phyloP scores from a whole-genome alignment of 2,113 vertebrate genomes.

The Triplophysa dalaica region DNA sequence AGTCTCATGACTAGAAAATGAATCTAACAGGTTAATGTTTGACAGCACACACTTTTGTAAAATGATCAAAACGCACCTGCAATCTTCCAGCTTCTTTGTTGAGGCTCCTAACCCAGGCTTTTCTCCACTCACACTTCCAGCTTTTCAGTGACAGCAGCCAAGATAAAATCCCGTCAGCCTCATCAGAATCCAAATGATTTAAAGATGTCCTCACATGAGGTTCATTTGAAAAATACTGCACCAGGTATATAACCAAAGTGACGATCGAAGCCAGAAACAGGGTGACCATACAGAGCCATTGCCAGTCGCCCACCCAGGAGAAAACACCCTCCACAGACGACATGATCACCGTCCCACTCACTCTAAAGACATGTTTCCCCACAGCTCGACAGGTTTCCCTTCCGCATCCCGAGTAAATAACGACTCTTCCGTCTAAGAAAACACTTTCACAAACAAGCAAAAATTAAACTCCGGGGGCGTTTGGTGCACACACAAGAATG shows the following conservation, averaged over 20 bases:
- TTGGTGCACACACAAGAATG: background rate
- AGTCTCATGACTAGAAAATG: background rate
- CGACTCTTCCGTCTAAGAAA: background rate
- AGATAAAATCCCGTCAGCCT: constrained; percentile 77
- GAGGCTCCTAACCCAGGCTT: constrained; percentile 83
- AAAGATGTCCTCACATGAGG: constrained; percentile 19
- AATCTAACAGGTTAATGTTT: too few relatives aligned
- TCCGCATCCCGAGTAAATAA: constrained; percentile 16
- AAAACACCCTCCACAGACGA: constrained; percentile 26
- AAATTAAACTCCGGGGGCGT: background rate
- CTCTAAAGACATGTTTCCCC: constrained; percentile 29
- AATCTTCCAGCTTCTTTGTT: constrained; percentile 72
- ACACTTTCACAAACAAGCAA: background rate
- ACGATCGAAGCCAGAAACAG: constrained; percentile 79
- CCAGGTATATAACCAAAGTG: constrained; percentile 76
- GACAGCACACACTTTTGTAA: background rate
- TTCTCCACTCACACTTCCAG: constrained; percentile 85
- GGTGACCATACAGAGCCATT: constrained; percentile 80
- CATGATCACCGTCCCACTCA: constrained; percentile 11
- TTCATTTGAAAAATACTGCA: constrained; percentile 72
- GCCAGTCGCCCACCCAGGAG: constrained; percentile 72
- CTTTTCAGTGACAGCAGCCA: constrained; percentile 85
- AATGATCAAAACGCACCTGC: constrained; percentile 72
- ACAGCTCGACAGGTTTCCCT: background rate
- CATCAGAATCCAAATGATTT: constrained; percentile 59